A percentile compares a stretch with the other conserved stretches of the same genome.
phyloP scores from a whole-genome alignment of 2,797 vertebrate species.

The Leptodactylus fallax region DNA sequence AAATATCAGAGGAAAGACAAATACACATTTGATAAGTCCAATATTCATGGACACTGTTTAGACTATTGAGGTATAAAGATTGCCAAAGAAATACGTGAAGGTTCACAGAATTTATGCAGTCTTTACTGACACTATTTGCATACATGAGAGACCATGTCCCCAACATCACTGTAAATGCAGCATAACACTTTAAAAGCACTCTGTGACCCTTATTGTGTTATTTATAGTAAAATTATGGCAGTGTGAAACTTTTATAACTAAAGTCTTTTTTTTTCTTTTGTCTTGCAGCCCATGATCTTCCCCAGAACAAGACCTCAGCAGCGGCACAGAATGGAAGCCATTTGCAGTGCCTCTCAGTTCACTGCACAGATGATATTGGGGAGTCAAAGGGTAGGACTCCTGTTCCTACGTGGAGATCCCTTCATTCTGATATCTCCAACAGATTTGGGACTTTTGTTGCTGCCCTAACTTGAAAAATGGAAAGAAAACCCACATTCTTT shows the following conservation, averaged over 20 bases:
- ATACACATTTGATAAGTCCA: too few relatives aligned
- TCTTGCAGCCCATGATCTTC: conserved; percentile 86
- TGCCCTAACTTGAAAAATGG: conserved; percentile 90
- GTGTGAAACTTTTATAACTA: background rate
- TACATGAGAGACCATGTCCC: background rate
- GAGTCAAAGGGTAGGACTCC: conserved; percentile 90
- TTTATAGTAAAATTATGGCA: too few relatives aligned
- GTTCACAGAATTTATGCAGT: too few relatives aligned
- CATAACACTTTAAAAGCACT: background rate
- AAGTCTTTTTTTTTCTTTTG: conserved; percentile 50
- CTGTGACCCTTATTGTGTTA: background rate
- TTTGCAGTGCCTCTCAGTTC: conserved; percentile 96
- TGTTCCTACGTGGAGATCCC: conserved; percentile 94
- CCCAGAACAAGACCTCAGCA: conserved; percentile 84
- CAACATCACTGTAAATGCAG: background rate
- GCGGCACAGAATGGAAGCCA: conserved; percentile 85
- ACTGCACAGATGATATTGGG: conserved; percentile 95
- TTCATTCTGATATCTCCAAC: conserved; percentile 98
- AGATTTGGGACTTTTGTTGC: conserved; percentile 98
- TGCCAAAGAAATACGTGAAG: too few relatives aligned
- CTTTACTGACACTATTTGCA: background rate
- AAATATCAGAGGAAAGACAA: too few relatives aligned
- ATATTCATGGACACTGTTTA: too few relatives aligned
- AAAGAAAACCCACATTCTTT: conserved; percentile 72
- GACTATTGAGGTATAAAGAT: too few relatives aligned